Evolutionary conservation across 2,888 invertebrate genomes (phyloP).

Genomic region (Taphrorychus bicolor): DNA sequence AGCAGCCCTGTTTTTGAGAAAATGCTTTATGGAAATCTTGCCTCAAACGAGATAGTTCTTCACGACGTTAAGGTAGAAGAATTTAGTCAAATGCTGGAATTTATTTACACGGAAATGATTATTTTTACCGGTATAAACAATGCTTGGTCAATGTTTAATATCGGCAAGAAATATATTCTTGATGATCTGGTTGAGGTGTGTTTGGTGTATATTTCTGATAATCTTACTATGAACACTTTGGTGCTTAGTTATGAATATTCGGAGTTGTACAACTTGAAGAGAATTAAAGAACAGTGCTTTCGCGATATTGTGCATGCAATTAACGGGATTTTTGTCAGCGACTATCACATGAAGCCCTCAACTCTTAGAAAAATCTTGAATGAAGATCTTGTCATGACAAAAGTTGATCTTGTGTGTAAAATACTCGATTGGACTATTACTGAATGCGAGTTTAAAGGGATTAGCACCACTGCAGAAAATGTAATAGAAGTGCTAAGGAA

Average conservation of each 20-base stretch:
- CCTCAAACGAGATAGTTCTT: constrained; percentile 63
- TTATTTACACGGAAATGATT: constrained; percentile 68
- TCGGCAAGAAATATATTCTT: constrained; percentile 71
- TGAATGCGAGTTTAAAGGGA: constrained; percentile 62
- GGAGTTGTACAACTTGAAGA: constrained; percentile 65
- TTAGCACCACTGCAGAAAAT: constrained; percentile 58
- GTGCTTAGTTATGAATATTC: constrained; percentile 68
- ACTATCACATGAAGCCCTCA: constrained; percentile 62
- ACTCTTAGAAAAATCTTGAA: constrained; percentile 55
- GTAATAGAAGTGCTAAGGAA: constrained; percentile 49
- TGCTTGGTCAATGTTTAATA: constrained; percentile 70
- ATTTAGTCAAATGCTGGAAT: constrained; percentile 68
- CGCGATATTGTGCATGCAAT: constrained; percentile 66
- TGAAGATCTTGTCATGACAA: constrained; percentile 62
- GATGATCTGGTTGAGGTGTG: constrained; percentile 64
- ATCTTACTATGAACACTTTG: constrained; percentile 66
- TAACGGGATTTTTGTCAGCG: constrained; percentile 61
- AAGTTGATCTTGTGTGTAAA: constrained; percentile 61
- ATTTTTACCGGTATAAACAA: constrained; percentile 64
- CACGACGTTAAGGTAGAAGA: constrained; percentile 68
- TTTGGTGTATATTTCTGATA: constrained; percentile 63
- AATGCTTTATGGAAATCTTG: constrained; percentile 71
- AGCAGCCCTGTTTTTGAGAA: constrained; percentile 74
- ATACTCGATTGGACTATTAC: constrained; percentile 65
- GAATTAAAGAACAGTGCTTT: constrained; percentile 62